These are phyloP conservation scores for Leptosomus discolor DNA, from an alignment of 2,113 vertebrate genomes.

Conservation along the genomic window DNA sequence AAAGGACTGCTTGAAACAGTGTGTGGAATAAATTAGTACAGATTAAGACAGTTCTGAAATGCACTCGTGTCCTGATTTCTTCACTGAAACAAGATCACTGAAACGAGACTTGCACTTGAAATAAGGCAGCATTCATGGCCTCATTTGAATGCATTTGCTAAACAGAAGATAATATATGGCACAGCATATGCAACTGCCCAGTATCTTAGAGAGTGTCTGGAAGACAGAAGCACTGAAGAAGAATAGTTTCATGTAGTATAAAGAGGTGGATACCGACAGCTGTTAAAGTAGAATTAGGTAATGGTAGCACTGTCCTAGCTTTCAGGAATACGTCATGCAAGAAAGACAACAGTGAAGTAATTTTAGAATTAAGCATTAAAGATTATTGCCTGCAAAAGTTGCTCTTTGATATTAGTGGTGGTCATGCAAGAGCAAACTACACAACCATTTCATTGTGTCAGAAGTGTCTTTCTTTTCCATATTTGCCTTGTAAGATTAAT, in stretches of 20 bases:
- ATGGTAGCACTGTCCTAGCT: not conserved
- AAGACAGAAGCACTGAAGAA: not conserved
- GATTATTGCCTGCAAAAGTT: not conserved
- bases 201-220: not conserved
- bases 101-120: not conserved
- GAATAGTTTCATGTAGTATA: not conserved
- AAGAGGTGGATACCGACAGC: not conserved
- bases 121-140: not conserved
- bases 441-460: not conserved
- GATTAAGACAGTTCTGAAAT: not conserved
- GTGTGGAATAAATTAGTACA: not conserved
- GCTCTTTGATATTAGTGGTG: not conserved
- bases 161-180: not conserved
- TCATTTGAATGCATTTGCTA: not conserved
- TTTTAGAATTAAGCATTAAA: not conserved
- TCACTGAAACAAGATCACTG: not conserved
- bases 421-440: not conserved
- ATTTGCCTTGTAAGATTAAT: not conserved
- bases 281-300: not conserved
- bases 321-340: not conserved
- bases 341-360: not conserved
- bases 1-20: not conserved
- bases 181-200: not conserved
- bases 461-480: not conserved
- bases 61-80: not conserved